Conservation (phyloP, 2,113 vertebrate genomes). For the Mustelus asterias region DNA sequence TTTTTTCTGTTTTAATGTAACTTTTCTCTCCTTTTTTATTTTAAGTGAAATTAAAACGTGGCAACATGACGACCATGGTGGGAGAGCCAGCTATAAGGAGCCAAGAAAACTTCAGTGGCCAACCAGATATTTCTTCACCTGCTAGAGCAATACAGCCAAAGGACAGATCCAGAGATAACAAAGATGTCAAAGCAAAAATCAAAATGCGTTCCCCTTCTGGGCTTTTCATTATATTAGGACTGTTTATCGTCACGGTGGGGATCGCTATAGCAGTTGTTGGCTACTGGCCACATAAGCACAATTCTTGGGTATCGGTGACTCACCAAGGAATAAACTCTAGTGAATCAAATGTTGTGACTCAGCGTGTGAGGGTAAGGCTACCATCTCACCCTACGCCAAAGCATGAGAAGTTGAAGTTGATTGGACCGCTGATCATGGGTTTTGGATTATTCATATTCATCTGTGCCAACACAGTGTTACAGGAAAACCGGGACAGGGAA, state of each 20-base stretch:
- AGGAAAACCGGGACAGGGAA: slow-evolving; percentile 90
- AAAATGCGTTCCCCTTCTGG: slow-evolving; percentile 82
- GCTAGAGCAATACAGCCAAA: slow-evolving; percentile 47
- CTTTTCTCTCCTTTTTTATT: background rate
- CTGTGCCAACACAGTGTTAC: slow-evolving; percentile 94
- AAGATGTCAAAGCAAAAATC: slow-evolving; percentile 67
- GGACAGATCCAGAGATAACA: slow-evolving; percentile 51
- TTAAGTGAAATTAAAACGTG: background rate
- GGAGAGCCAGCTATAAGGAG: slow-evolving; percentile 50
- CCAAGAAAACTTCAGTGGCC: slow-evolving; percentile 41
- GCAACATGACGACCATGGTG: slow-evolving; percentile 41
- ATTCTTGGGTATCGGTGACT: slow-evolving; percentile 42
- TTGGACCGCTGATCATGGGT: slow-evolving; percentile 93
- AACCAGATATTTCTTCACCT: slow-evolving; percentile 41
- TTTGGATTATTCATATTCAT: slow-evolving; percentile 94
- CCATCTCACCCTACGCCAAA: slow-evolving; percentile 54
- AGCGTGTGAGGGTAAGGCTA: slow-evolving; percentile 55
- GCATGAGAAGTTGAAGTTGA: slow-evolving; percentile 77
- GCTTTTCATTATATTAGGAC: slow-evolving; percentile 77
- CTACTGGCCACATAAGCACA: slow-evolving; percentile 78
- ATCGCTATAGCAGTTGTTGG: slow-evolving; percentile 80
- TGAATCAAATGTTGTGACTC: slow-evolving; percentile 47
- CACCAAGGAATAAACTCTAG: slow-evolving; percentile 42
- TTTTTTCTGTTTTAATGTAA: background rate
- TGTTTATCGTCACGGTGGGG: slow-evolving; percentile 77